These are phyloP conservation scores for Leptogaster cylindrica DNA, from an alignment of 2,888 invertebrate genomes.

Conservation along the genomic window DNA sequence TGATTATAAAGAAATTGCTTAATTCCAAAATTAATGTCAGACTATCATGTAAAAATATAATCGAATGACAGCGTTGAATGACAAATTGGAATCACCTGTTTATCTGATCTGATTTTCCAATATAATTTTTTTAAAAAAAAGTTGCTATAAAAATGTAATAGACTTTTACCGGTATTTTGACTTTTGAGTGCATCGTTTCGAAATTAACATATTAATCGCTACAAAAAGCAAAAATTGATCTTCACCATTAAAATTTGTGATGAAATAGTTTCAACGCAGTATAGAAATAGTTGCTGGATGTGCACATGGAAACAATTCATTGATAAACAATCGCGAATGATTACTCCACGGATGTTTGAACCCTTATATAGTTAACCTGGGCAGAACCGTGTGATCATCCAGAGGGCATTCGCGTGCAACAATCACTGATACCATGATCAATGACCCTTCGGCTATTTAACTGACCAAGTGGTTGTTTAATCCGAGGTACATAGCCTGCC, in stretches of 20 bases:
- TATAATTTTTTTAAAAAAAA: no score
- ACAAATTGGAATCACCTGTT: no score
- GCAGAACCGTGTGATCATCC: neutral
- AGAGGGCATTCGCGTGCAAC: conserved; percentile 7
- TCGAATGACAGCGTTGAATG: no score
- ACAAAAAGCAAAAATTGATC: conserved; percentile 25
- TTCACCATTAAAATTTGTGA: neutral
- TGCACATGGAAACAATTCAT: neutral
- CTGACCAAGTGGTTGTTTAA: conserved; percentile 18
- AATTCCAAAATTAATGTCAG: no score
- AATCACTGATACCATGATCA: conserved; percentile 7
- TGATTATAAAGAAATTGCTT: no score
- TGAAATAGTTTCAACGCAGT: conserved; percentile 11
- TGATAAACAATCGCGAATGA: conserved; percentile 19
- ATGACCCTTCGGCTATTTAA: conserved; percentile 15
- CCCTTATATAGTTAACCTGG: neutral
- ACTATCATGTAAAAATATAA: no score
- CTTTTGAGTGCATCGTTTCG: no score
- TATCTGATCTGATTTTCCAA: no score
- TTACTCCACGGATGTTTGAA: conserved; percentile 17
- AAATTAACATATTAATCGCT: conserved; percentile 18
- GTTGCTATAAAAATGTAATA: no score
- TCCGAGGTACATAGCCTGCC: neutral
- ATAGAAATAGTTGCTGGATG: neutral
- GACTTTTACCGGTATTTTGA: no score